Evolutionary conservation across 1,140 invertebrate species (phyloP).

Genomic region (Sarcophaga bullata): DNA sequence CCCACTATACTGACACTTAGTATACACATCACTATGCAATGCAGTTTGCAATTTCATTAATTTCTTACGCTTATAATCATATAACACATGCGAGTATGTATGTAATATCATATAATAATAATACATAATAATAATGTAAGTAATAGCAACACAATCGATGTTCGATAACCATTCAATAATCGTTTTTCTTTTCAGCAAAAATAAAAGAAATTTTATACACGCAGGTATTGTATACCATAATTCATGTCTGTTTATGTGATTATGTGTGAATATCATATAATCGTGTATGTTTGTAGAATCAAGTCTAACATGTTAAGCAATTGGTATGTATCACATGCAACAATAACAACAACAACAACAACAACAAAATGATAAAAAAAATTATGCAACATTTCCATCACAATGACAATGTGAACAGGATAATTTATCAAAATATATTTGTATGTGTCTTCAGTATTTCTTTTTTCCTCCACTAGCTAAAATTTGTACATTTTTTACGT

Average conservation of each 20-base stretch:
- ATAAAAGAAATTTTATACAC: slow-evolving; percentile 21
- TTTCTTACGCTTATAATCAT: no score
- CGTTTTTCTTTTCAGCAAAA: slow-evolving; percentile 4
- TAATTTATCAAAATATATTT: slow-evolving; percentile 39
- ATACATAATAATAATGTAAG: no score
- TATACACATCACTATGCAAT: no score
- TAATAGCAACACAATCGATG: slow-evolving; percentile 19
- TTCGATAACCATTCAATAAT: slow-evolving; percentile 33
- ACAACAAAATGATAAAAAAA: not conserved
- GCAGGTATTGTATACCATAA: not conserved
- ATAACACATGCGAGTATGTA: no score
- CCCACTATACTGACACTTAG: no score
- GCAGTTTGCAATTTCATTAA: no score
- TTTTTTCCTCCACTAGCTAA: not conserved
- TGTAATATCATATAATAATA: no score
- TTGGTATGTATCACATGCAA: slow-evolving; percentile 32
- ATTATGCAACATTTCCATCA: slow-evolving; percentile 39
- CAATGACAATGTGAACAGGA: slow-evolving; percentile 39
- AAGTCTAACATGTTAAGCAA: not conserved
- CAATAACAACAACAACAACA: not conserved
- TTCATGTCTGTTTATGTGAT: not conserved
- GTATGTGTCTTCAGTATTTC: not conserved
- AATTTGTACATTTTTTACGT: no score
- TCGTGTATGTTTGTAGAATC: not conserved
- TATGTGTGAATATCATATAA: not conserved